These are phyloP conservation scores for Aphelinus atriplicis DNA, from an alignment of 1,140 invertebrate species.

Conservation along the genomic window DNA sequence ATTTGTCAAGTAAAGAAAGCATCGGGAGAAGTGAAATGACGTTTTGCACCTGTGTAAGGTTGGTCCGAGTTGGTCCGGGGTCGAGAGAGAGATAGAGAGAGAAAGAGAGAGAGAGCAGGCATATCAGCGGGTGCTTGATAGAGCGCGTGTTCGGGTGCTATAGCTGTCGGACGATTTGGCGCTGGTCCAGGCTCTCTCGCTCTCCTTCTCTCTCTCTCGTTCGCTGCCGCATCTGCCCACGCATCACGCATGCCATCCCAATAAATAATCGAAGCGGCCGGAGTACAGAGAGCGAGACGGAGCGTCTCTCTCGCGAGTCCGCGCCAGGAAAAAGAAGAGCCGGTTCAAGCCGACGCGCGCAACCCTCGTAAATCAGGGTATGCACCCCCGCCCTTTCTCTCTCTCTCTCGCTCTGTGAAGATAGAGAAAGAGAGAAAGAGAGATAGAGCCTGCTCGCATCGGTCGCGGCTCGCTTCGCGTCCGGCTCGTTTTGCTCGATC, in stretches of 20 bases:
- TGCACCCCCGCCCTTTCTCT: neutral
- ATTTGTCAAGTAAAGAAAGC: no score
- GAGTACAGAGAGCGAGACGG: slow-evolving; percentile 12
- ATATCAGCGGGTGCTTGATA: slow-evolving; percentile 15
- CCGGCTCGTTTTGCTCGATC: slow-evolving; percentile 9
- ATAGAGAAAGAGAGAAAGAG: no score
- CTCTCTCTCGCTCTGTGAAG: neutral
- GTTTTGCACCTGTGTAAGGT: no score
- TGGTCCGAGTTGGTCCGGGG: no score
- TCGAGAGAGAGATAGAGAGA: no score
- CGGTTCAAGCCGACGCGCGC: neutral
- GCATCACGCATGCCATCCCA: slow-evolving; percentile 61
- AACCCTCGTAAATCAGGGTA: slow-evolving; percentile 27
- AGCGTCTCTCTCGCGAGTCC: neutral
- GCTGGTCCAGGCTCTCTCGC: slow-evolving; percentile 51
- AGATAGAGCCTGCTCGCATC: neutral
- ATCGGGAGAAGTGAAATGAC: no score
- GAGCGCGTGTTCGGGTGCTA: slow-evolving; percentile 40
- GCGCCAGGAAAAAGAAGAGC: neutral
- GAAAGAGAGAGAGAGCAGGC: neutral
- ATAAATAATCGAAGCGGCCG: slow-evolving; percentile 62
- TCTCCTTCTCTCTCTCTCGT: neutral
- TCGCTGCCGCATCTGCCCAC: slow-evolving; percentile 50
- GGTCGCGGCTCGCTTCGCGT: slow-evolving; percentile 8
- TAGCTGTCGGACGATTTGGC: slow-evolving; percentile 60